These are phyloP conservation scores for Lithosia quadra DNA, from an alignment of 2,888 invertebrate species.

Conservation along the genomic window DNA sequence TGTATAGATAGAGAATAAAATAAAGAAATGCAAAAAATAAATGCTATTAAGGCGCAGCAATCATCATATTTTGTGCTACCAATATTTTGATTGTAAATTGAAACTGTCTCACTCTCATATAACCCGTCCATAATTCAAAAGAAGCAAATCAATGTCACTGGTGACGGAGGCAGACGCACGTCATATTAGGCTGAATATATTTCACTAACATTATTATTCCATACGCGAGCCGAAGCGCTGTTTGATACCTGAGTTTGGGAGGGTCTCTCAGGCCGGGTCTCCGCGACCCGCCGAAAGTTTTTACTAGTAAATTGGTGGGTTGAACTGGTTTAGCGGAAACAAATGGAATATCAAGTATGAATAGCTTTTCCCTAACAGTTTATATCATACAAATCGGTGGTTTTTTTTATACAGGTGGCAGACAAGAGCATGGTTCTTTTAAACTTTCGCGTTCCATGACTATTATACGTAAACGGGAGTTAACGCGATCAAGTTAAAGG, in stretches of 20 bases:
- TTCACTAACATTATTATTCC: conserved; percentile 34
- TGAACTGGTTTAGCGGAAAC: conserved; percentile 3
- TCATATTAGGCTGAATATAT: conserved; percentile 53
- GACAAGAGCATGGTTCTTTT: too few relatives aligned
- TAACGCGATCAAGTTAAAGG: too few relatives aligned
- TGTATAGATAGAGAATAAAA: too few relatives aligned
- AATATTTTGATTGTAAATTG: neutral
- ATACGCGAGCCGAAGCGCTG: conserved; percentile 15
- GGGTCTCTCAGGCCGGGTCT: neutral
- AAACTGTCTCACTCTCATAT: conserved; percentile 40
- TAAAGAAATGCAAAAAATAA: too few relatives aligned
- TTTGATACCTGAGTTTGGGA: conserved; percentile 25
- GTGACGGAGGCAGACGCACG: conserved; percentile 52
- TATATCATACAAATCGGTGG: neutral
- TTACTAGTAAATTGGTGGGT: neutral
- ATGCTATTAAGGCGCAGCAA: neutral
- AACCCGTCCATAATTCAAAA: conserved; percentile 63
- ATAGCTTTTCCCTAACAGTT: neutral
- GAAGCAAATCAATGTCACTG: conserved; percentile 72
- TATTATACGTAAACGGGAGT: too few relatives aligned
- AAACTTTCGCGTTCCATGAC: too few relatives aligned
- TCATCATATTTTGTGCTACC: neutral
- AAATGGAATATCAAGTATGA: conserved; percentile 3
- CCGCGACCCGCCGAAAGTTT: conserved; percentile 3
- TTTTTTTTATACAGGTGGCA: too few relatives aligned